These are phyloP conservation scores for Orchestes rusci DNA, from an alignment of 2,888 invertebrate species.

Conservation along the genomic window DNA sequence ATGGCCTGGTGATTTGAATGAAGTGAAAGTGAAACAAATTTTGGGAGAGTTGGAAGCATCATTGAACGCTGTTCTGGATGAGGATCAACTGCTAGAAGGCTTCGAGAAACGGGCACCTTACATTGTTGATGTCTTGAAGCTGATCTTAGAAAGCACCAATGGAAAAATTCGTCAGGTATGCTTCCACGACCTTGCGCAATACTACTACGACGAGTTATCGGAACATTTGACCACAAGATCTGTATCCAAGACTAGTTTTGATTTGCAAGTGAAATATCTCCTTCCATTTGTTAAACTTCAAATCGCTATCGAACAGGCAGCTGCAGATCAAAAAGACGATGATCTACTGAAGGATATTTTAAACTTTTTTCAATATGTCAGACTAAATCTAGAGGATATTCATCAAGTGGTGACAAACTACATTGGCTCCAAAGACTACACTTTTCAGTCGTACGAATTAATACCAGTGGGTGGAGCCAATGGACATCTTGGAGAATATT, in stretches of 20 bases:
- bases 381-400: conserved; percentile 30
- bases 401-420: conserved; percentile 29
- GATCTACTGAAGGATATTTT: conserved; percentile 12
- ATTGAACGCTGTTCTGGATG: too few species aligned
- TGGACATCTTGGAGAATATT: conserved; percentile 35
- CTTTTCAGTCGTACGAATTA: conserved; percentile 25
- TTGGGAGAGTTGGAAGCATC: too few species aligned
- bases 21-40: too few species aligned
- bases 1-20: too few species aligned
- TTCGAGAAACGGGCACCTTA: too few species aligned
- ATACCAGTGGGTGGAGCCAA: conserved; percentile 25
- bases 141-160: conserved; percentile 12
- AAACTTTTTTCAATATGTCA: conserved; percentile 13
- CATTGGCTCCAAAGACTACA: conserved; percentile 25
- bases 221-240: not conserved
- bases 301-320: not conserved
- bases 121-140: conserved; percentile 3
- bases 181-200: conserved; percentile 17
- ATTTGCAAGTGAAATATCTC: conserved; percentile 8
- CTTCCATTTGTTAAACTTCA: conserved; percentile 14
- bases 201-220: conserved; percentile 17
- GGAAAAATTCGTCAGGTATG: conserved; percentile 16
- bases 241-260: conserved; percentile 3
- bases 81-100: too few species aligned
- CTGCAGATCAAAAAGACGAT: not conserved